phyloP scores from a whole-genome alignment of 1,140 invertebrate species.

The Cydia strobilella region DNA sequence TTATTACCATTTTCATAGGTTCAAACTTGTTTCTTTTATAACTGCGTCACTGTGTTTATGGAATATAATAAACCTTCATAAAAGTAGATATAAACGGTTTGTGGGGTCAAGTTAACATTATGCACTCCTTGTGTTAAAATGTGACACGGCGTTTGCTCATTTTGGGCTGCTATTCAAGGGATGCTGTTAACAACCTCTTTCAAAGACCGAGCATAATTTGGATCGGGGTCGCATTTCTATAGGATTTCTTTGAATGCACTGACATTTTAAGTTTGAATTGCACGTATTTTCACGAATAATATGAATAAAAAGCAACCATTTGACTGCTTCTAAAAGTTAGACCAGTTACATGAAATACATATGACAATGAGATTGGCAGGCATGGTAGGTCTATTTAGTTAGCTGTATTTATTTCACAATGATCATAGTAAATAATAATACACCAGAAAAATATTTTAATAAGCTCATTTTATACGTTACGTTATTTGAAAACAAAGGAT shows the following conservation, averaged over 20 bases:
- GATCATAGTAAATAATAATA: background rate
- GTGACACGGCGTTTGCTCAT: constrained; percentile 74
- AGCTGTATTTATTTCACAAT: too few relatives aligned
- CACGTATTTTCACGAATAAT: constrained; percentile 18
- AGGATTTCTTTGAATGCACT: constrained; percentile 62
- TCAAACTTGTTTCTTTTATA: constrained; percentile 53
- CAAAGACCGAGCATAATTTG: constrained; percentile 77
- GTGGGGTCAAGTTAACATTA: constrained; percentile 72
- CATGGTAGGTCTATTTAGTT: too few relatives aligned
- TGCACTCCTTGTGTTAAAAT: constrained; percentile 67
- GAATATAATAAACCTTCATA: constrained; percentile 62
- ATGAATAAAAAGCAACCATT: constrained; percentile 25
- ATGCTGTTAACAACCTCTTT: constrained; percentile 78
- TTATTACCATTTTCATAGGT: constrained; percentile 56
- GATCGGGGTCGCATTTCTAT: constrained; percentile 76
- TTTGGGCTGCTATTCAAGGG: constrained; percentile 73
- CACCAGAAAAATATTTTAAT: background rate
- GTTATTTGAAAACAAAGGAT: background rate
- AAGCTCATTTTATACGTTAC: too few relatives aligned
- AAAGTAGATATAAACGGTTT: constrained; percentile 55
- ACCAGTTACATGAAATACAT: background rate
- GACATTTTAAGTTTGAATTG: constrained; percentile 36
- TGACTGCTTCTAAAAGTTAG: background rate
- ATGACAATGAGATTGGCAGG: background rate
- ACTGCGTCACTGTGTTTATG: constrained; percentile 52